Base-by-base conservation (phyloP, 2,113 vertebrate genomes). In the Trochalopteron elliotii region DNA sequence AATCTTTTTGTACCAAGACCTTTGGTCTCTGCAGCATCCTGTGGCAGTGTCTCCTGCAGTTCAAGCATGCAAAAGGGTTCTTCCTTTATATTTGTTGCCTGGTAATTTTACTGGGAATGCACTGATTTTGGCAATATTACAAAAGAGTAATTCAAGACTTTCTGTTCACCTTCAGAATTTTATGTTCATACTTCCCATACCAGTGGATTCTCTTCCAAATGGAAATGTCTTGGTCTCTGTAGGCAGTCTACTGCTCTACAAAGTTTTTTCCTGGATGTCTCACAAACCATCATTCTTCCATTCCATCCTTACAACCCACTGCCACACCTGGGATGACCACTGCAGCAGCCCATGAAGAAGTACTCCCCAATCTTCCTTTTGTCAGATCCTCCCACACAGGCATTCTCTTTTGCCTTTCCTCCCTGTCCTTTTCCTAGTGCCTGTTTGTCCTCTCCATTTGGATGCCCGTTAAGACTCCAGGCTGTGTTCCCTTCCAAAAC, bases 221-320 rank as follows among this genome's bases (percentile, higher is more conserved):
- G 15, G 55, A 74, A 82, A 27, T 2, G 0, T n/a, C 10, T 21
- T 75, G 33, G 24, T 65, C 25, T 72, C 69, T 4, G 1, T 10
- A 40, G 44, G 21, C 17, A 50, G 37, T 61, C 53, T 42, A 15
- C 17, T n/a, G n/a, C 65, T 76, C 8, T n/a, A n/a, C 20, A 18
- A 7, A 45, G 18, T 56, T 82, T 90, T 68, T 68, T 64, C 40
- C 17, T 22, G 14, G 11, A 13, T 68, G 5, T 71, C 23, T 91
- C 8, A 25, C 22, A 53, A 59, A 27, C 2, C 3, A 17, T 56
- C 37, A 11, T 45, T 45, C 52, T 81, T 76, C 27, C 27, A 12
- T 70, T 80, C 35, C 30, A 15, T 59, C 5, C 3, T 30, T 33
- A 15, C 0, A 0, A 27, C 22, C 8, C 4, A 33, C 56, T 81